A percentile compares a stretch with the other conserved stretches of the same genome.
These are phyloP conservation scores for Eubasilissa splendida DNA, from an alignment of 2,888 invertebrate genomes.

Conservation along the genomic window DNA sequence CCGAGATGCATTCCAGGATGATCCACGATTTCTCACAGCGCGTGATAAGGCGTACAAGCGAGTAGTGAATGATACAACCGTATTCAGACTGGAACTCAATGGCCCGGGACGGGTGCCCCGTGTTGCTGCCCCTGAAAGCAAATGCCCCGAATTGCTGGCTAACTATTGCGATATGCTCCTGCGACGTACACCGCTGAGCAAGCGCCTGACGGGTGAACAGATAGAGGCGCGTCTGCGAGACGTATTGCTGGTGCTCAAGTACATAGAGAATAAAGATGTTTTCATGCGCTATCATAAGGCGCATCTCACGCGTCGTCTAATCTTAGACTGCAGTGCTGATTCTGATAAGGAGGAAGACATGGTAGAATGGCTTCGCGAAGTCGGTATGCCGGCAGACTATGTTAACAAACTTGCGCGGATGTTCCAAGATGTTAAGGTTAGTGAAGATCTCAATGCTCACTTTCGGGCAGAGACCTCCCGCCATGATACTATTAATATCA, in stretches of 20 bases:
- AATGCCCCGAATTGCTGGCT: slow-evolving; percentile 98
- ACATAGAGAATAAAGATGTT: slow-evolving; percentile 99
- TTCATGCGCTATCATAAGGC: slow-evolving; percentile 99
- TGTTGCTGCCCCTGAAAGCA: slow-evolving; percentile 91
- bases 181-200: slow-evolving; percentile 95
- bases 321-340: slow-evolving; percentile 98
- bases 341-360: slow-evolving; percentile 99
- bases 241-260: slow-evolving; percentile 96
- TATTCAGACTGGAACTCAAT: slow-evolving; percentile 82
- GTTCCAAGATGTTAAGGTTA: slow-evolving; percentile 98
- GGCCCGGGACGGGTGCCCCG: slow-evolving; percentile 78
- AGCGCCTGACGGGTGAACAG: slow-evolving; percentile 96
- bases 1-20: slow-evolving; percentile 95
- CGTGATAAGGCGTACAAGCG: slow-evolving; percentile 98
- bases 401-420: slow-evolving; percentile 98
- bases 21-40: slow-evolving; percentile 97
- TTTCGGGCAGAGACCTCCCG: slow-evolving; percentile 88
- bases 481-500: slow-evolving; percentile 95
- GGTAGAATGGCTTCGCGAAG: slow-evolving; percentile 98
- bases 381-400: slow-evolving; percentile 99
- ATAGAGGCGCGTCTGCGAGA: slow-evolving; percentile 94
- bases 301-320: slow-evolving; percentile 93
- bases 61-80: slow-evolving; percentile 98
- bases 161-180: slow-evolving; percentile 99
- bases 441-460: slow-evolving; percentile 95